These are phyloP conservation scores for Lacanobia wlatinum DNA, from an alignment of 2,888 invertebrate species.

Conservation along the genomic window DNA sequence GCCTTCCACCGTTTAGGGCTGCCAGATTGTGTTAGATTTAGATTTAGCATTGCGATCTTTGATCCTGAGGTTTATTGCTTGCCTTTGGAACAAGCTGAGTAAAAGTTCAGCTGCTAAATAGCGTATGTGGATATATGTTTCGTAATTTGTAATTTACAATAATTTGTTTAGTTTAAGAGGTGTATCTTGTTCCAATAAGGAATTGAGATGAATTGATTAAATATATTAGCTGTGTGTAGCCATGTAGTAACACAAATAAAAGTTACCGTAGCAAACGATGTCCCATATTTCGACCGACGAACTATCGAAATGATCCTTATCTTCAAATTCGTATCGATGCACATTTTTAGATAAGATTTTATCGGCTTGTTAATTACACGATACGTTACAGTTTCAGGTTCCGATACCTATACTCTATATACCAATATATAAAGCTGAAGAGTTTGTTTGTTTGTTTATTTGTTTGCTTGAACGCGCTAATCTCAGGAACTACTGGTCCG, in stretches of 20 bases:
- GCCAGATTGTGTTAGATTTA: constrained; percentile 64
- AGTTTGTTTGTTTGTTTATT: too few relatives aligned
- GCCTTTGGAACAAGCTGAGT: constrained; percentile 20
- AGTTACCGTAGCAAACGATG: not conserved
- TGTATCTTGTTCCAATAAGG: not conserved
- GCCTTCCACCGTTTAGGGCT: constrained; percentile 83
- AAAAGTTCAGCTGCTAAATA: constrained; percentile 23
- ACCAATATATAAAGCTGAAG: too few relatives aligned
- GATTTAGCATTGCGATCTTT: constrained; percentile 59
- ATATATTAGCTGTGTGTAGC: not conserved
- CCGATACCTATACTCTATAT: too few relatives aligned
- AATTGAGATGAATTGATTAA: not conserved
- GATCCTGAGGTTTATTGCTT: constrained; percentile 53
- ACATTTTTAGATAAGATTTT: not conserved
- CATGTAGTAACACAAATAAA: not conserved
- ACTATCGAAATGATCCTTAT: not conserved
- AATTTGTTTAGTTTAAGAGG: not conserved
- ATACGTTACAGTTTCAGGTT: too few relatives aligned
- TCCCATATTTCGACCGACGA: not conserved
- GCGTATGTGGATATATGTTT: constrained; percentile 8
- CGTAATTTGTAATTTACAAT: constrained; percentile 7
- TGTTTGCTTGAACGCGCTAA: too few relatives aligned
- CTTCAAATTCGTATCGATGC: not conserved
- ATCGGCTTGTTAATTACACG: not conserved
- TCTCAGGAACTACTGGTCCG: too few relatives aligned